phyloP scores from a whole-genome alignment of 2,113 vertebrate species.

The Cochlearius cochlearius region DNA sequence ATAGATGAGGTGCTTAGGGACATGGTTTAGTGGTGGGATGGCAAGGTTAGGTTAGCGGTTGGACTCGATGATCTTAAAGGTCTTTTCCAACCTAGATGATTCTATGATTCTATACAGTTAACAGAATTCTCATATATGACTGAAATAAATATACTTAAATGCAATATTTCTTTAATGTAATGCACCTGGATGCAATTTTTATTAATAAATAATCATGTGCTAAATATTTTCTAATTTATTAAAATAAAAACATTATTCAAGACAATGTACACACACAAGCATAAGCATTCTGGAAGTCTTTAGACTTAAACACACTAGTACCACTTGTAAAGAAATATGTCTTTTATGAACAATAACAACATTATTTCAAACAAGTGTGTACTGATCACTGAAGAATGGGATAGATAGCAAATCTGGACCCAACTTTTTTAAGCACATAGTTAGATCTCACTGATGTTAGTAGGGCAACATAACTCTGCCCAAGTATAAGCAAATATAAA shows the following conservation, averaged over 20 bases:
- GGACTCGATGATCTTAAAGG: no score
- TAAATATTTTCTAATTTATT: neutral
- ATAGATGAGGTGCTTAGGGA: no score
- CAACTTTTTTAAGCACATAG: neutral
- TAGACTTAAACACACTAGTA: neutral
- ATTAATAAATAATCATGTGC: neutral
- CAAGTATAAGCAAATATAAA: neutral
- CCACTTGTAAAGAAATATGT: neutral
- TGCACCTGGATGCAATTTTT: neutral
- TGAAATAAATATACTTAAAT: neutral
- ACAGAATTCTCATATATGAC: neutral
- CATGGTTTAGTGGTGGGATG: no score
- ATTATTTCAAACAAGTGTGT: neutral
- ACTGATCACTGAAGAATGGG: neutral
- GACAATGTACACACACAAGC: neutral
- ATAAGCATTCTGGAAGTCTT: neutral
- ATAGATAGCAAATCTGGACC: neutral
- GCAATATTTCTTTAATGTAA: neutral
- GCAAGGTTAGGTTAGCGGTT: no score
- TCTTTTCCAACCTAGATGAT: no score
- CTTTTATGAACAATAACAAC: neutral
- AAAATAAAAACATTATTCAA: neutral
- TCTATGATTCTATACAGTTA: no score
- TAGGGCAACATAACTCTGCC: neutral
- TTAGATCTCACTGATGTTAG: neutral